Evolutionary conservation across 2,797 vertebrate genomes (phyloP).

Genomic region (Alectoris magna): DNA sequence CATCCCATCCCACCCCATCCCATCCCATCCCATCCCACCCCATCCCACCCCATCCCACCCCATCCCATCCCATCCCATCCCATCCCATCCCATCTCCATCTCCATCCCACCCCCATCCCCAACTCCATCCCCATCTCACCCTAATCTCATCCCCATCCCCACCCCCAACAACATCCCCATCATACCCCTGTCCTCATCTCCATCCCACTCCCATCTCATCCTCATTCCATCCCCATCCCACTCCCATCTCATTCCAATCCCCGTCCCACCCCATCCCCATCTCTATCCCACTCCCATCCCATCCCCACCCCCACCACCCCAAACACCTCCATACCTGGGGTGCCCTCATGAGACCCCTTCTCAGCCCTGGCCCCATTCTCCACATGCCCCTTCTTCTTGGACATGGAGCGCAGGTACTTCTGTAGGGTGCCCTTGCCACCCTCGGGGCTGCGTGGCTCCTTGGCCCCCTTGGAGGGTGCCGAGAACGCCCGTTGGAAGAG

Average conservation of each 20-base stretch:
- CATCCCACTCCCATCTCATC: not conserved
- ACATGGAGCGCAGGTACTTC: constrained; percentile 84
- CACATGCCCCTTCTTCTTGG: constrained; percentile 81
- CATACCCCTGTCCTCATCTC: too few relatives aligned
- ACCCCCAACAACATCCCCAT: not conserved
- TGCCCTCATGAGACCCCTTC: not conserved
- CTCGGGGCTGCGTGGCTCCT: constrained; percentile 15
- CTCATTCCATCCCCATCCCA: not conserved
- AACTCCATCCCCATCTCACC: not conserved
- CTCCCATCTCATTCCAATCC: not conserved
- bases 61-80: too few relatives aligned
- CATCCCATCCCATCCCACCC: too few relatives aligned
- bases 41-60: not conserved
- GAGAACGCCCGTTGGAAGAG: constrained; percentile 89
- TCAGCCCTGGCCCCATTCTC: constrained; percentile 31
- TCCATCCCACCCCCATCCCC: not conserved
- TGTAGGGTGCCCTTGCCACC: constrained; percentile 71
- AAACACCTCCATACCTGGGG: not conserved
- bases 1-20: too few relatives aligned
- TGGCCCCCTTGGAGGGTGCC: constrained; percentile 69
- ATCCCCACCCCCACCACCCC: not conserved
- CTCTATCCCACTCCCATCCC: not conserved
- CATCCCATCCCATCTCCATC: not conserved
- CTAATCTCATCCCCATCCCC: too few relatives aligned
- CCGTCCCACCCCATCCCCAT: not conserved